These are phyloP conservation scores for Ceratoteleas bidentatus DNA, from an alignment of 1,140 invertebrate species.

Conservation along the genomic window DNA sequence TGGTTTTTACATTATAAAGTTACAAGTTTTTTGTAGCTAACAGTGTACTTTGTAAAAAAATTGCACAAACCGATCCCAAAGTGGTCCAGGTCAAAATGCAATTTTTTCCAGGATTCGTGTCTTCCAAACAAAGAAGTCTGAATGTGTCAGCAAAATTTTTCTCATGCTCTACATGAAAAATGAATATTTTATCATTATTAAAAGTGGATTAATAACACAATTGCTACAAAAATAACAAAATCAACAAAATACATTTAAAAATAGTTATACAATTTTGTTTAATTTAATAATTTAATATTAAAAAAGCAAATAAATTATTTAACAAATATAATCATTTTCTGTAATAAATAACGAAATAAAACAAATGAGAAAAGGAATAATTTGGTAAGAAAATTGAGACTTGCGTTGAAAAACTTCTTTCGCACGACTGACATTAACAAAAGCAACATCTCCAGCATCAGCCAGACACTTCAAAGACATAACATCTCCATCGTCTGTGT, in stretches of 20 bases:
- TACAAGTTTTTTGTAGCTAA: too few relatives aligned
- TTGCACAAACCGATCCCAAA: conserved; percentile 82
- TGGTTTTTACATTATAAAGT: too few relatives aligned
- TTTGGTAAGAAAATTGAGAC: too few relatives aligned
- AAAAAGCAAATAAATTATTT: conserved; percentile 13
- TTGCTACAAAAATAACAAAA: too few relatives aligned
- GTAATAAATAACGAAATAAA: too few relatives aligned
- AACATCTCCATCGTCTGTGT: conserved; percentile 81
- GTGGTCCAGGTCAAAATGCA: conserved; percentile 88
- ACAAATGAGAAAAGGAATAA: too few relatives aligned
- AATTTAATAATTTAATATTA: conserved; percentile 8
- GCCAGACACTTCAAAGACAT: conserved; percentile 89
- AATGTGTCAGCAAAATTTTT: conserved; percentile 66
- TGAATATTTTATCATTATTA: too few relatives aligned
- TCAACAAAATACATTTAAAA: conserved; percentile 19
- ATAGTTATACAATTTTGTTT: too few relatives aligned
- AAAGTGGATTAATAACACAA: too few relatives aligned
- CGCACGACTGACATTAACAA: conserved; percentile 88
- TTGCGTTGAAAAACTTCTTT: conserved; percentile 83
- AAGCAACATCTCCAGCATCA: conserved; percentile 91
- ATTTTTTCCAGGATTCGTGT: conserved; percentile 72
- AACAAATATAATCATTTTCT: too few relatives aligned
- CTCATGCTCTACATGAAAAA: conserved; percentile 26
- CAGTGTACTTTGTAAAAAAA: too few relatives aligned
- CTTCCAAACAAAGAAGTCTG: conserved; percentile 81